Evolutionary conservation across 2,113 vertebrate genomes (phyloP).

Genomic region (Corythaixoides concolor): DNA sequence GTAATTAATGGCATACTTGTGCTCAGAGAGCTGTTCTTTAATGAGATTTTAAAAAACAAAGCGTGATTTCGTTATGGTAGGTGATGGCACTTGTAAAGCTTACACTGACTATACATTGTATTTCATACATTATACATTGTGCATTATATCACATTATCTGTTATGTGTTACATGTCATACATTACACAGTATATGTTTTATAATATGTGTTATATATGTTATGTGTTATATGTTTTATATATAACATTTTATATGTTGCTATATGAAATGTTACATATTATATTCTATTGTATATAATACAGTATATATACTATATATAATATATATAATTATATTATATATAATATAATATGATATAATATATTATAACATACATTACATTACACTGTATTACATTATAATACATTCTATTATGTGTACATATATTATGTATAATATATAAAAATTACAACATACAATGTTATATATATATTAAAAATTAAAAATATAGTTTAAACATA

Average conservation of each 20-base stretch:
- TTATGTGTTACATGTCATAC: not conserved
- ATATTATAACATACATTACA: not conserved
- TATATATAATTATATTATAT: too few species aligned
- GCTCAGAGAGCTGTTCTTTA: not conserved
- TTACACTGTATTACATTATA: not conserved
- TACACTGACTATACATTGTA: not conserved
- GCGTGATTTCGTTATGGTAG: not conserved
- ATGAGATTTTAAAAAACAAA: not conserved
- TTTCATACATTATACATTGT: too few species aligned
- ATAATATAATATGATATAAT: too few species aligned
- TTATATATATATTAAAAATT: not conserved
- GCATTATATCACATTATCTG: too few species aligned
- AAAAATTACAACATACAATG: not conserved
- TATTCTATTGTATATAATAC: not conserved
- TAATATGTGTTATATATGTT: not conserved
- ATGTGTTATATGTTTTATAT: not conserved
- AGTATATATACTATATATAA: too few species aligned
- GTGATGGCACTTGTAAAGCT: not conserved
- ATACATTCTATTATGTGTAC: not conserved
- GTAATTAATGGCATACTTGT: not conserved
- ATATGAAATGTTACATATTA: not conserved
- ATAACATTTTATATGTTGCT: not conserved
- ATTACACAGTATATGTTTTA: too few species aligned
- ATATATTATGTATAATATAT: not conserved
- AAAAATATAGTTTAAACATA: not conserved